Conservation (phyloP, 1,140 invertebrate genomes). For the Ruditapes philippinarum region DNA sequence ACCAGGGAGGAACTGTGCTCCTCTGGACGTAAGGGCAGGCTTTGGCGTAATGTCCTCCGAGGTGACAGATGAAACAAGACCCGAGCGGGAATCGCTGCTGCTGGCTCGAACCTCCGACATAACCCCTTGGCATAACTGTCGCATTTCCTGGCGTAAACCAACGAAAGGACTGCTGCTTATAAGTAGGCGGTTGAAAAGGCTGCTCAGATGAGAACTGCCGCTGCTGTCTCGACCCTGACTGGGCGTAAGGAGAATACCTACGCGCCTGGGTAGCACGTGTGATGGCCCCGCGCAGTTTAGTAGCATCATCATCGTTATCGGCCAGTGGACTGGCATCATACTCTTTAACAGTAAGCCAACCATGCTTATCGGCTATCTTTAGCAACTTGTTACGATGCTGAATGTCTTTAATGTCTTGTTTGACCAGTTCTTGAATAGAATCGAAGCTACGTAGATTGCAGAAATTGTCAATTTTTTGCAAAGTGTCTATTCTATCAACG, state of each 20-base stretch:
- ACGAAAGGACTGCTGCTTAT: neutral
- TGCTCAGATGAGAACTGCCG: neutral
- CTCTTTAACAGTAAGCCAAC: conserved; percentile 30
- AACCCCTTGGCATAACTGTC: neutral
- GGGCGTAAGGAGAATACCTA: neutral
- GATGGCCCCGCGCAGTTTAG: conserved; percentile 29
- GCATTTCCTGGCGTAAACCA: neutral
- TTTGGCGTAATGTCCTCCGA: neutral
- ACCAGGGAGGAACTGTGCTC: neutral
- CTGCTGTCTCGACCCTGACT: neutral
- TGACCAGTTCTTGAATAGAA: neutral
- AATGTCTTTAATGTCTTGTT: neutral
- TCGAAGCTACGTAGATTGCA: neutral
- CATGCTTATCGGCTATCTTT: conserved; percentile 39
- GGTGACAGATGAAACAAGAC: neutral
- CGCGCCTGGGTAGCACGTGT: neutral
- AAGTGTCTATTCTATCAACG: neutral
- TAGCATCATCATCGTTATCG: conserved; percentile 22
- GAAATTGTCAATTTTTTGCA: neutral
- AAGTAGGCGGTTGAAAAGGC: neutral
- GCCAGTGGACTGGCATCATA: conserved; percentile 13
- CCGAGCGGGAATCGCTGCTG: neutral
- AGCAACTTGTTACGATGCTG: conserved; percentile 16
- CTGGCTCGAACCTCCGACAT: neutral
- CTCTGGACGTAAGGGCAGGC: conserved; percentile 17